Percentiles rank a stretch among this genome's conserved stretches.
Evolutionary conservation across 1,140 invertebrate species (phyloP).

Genomic region (Globodera rostochiensis): DNA sequence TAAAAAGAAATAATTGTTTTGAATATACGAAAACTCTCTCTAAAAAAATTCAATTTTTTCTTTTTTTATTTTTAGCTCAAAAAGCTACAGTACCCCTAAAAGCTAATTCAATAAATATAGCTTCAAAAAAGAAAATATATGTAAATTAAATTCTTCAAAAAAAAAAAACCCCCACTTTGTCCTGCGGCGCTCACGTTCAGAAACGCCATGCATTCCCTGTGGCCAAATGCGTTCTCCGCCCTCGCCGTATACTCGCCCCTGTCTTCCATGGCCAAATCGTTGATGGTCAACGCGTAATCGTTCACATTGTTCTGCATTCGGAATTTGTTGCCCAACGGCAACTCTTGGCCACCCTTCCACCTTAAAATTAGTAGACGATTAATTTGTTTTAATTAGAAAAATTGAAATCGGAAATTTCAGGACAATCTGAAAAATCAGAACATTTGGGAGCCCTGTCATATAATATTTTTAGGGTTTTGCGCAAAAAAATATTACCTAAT

Average conservation of each 20-base stretch:
- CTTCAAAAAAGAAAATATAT: neutral
- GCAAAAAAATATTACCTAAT: neutral
- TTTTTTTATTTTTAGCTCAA: too few species aligned
- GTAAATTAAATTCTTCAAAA: constrained; percentile 4
- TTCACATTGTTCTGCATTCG: constrained; percentile 96
- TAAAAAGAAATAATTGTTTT: neutral
- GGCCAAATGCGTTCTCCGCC: constrained; percentile 96
- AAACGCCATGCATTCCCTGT: constrained; percentile 91
- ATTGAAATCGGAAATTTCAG: too few species aligned
- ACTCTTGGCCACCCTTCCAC: constrained; percentile 81
- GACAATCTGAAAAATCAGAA: too few species aligned
- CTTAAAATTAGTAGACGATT: neutral
- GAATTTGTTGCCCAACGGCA: constrained; percentile 93
- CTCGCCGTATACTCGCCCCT: constrained; percentile 94
- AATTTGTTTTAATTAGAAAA: neutral
- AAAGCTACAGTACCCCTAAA: too few species aligned
- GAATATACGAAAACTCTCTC: too few species aligned
- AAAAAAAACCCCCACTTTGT: constrained; percentile 18
- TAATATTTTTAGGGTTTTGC: too few species aligned
- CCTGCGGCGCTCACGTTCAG: constrained; percentile 76
- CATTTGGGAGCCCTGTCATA: too few species aligned
- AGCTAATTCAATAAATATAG: too few species aligned
- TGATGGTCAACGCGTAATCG: constrained; percentile 96
- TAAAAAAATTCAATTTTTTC: too few species aligned
- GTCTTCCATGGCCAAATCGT: constrained; percentile 88